phyloP scores from a whole-genome alignment of 2,113 vertebrate species.

The Fulica atra region DNA sequence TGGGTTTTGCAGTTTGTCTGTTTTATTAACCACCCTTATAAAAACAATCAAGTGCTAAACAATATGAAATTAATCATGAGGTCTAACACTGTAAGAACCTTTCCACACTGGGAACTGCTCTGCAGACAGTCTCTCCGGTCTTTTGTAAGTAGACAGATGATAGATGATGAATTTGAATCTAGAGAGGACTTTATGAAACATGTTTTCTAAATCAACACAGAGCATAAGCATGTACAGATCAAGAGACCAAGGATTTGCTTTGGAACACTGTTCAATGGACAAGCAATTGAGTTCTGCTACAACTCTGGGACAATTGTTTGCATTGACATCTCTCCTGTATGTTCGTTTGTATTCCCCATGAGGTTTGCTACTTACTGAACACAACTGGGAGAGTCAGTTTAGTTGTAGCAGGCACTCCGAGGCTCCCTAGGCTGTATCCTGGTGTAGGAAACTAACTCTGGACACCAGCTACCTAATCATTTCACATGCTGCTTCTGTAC shows the following conservation, averaged over 20 bases:
- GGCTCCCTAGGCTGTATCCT: not conserved
- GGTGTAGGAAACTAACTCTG: not conserved
- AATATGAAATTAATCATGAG: slow-evolving; percentile 36
- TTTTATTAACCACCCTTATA: slow-evolving; percentile 46
- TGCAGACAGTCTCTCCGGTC: not conserved
- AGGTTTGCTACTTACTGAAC: not conserved
- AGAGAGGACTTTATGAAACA: slow-evolving; percentile 19
- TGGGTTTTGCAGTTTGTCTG: slow-evolving; percentile 32
- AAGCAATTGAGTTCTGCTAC: not conserved
- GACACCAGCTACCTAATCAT: not conserved
- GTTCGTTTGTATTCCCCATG: not conserved
- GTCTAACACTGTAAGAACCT: slow-evolving; percentile 9
- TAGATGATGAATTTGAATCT: slow-evolving; percentile 28
- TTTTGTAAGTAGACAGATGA: not conserved
- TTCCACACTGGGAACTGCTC: slow-evolving; percentile 39
- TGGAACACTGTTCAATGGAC: not conserved
- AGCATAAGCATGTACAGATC: not conserved
- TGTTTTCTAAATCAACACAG: not conserved
- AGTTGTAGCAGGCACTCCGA: not conserved
- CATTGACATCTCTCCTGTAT: not conserved
- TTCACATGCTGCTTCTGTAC: not conserved
- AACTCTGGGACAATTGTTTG: not conserved
- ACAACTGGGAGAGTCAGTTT: not conserved
- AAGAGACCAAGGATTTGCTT: not conserved
- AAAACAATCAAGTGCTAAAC: slow-evolving; percentile 54